Percentiles rank a stretch among this genome's conserved stretches.
Conservation (phyloP, 2,113 vertebrate genomes). For the Python bivittatus region DNA sequence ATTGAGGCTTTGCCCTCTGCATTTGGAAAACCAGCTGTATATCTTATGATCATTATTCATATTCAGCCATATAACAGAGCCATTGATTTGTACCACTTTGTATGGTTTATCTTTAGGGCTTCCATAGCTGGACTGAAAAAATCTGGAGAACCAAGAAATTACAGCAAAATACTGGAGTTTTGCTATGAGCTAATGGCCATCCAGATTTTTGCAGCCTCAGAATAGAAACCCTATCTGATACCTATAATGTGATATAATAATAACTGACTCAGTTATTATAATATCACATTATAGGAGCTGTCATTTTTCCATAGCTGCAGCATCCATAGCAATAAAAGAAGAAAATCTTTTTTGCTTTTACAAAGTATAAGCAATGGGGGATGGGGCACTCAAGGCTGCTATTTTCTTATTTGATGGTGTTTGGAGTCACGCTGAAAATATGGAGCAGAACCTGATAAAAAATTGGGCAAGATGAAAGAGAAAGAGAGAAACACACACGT, state of each 20-base stretch:
- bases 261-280: not conserved
- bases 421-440: not conserved
- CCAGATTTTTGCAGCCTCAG: not conserved
- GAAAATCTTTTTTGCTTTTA: not conserved
- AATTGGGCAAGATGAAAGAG: not conserved
- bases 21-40: not conserved
- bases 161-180: not conserved
- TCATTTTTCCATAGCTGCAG: not conserved
- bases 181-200: not conserved
- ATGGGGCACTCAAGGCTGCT: not conserved
- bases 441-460: not conserved
- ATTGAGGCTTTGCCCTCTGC: not conserved
- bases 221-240: not conserved
- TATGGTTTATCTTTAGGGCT: not conserved
- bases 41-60: not conserved
- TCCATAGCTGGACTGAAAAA: not conserved
- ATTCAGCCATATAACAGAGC: conserved; percentile 12
- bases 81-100: not conserved
- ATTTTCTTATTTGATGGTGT: not conserved
- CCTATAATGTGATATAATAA: too few species aligned
- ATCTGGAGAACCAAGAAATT: not conserved
- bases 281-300: not conserved
- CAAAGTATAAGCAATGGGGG: not conserved
- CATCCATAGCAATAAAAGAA: not conserved
- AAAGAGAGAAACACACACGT: not conserved